Evolutionary conservation across 2,113 vertebrate species (phyloP).

Genomic region (Podarcis muralis): DNA sequence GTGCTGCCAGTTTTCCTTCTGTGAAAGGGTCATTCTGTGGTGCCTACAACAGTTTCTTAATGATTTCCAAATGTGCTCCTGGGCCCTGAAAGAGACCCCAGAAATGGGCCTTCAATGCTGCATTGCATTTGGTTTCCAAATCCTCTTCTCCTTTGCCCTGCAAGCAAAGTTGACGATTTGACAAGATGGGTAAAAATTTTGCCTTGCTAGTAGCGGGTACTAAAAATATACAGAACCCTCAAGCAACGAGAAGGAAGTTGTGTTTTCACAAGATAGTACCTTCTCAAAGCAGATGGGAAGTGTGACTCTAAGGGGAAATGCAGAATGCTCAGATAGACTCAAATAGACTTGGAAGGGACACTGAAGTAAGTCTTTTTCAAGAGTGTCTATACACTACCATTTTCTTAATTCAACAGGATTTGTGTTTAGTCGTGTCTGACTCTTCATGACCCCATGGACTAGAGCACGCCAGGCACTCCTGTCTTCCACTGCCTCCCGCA

Average conservation of each 20-base stretch:
- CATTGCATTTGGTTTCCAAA: not conserved
- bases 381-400: not conserved
- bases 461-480: no score
- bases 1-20: no score
- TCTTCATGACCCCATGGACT: no score
- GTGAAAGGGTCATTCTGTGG: no score
- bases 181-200: not conserved
- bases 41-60: no score
- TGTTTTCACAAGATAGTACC: slow-evolving; percentile 21
- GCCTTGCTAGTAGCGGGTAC: not conserved
- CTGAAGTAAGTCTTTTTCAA: no score
- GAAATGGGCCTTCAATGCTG: not conserved
- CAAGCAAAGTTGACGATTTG: not conserved
- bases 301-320: not conserved
- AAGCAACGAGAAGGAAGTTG: not conserved
- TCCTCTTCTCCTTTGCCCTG: not conserved
- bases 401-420: no score
- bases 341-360: not conserved
- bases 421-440: no score
- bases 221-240: not conserved
- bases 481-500: no score
- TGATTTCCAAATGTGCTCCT: no score
- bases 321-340: not conserved
- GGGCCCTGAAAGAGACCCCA: no score
- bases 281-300: not conserved